Evolutionary conservation across 2,888 invertebrate genomes (phyloP).

Genomic region (Drosophila aldrichi): DNA sequence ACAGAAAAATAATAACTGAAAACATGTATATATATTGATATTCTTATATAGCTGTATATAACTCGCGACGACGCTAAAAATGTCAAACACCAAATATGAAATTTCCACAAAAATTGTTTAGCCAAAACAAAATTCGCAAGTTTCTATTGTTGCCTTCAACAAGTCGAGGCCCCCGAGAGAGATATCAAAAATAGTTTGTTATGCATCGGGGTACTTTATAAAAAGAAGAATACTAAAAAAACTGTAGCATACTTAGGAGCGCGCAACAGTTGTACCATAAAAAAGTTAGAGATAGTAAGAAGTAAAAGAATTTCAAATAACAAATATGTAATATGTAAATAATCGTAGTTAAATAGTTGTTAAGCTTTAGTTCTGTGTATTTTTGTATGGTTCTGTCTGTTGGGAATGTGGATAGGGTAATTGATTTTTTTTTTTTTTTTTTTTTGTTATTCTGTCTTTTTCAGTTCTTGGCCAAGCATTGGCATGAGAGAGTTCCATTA

Average conservation of each 20-base stretch:
- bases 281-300: conserved; percentile 23
- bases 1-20: conserved; percentile 23
- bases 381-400: conserved; percentile 40
- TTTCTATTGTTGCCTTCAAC: conserved; percentile 48
- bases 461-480: not conserved
- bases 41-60: conserved; percentile 6
- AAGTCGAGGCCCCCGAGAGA: conserved; percentile 51
- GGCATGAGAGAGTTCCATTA: not conserved
- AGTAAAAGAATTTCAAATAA: conserved; percentile 16
- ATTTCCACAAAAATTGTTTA: conserved; percentile 40
- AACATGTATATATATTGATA: conserved; percentile 11
- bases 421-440: not conserved
- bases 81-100: conserved; percentile 8
- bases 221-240: conserved; percentile 8
- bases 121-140: conserved; percentile 63
- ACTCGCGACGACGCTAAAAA: conserved; percentile 3
- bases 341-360: conserved; percentile 32
- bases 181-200: conserved; percentile 54
- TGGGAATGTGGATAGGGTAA: conserved; percentile 34
- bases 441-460: conserved; percentile 18
- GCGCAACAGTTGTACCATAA: conserved; percentile 45
- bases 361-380: conserved; percentile 38
- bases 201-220: conserved; percentile 36
- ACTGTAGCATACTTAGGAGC: conserved; percentile 69
- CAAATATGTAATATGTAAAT: conserved; percentile 30